Base-by-base conservation (phyloP, 2,797 vertebrate genomes). In the Pyrocephalus nanus region DNA sequence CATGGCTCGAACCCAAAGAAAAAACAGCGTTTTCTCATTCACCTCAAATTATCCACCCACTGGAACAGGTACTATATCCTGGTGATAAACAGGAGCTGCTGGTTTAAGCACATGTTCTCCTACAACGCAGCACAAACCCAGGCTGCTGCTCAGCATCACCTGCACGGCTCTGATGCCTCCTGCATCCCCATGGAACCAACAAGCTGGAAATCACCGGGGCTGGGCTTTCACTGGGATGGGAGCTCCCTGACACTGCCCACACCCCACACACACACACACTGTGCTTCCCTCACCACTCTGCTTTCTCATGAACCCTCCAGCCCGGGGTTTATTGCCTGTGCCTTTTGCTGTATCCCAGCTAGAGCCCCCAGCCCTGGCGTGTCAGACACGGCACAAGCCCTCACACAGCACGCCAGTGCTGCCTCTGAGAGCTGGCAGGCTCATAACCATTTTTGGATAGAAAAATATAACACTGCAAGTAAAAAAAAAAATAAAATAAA, bases 11-110 rank as follows among this genome's bases (percentile, higher is more conserved):
- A 29, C 86, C 92, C 80, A 70, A 64, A 58, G 92, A 19, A 65
- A 92, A 92, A 94, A 51, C 92, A 84, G 79, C 65, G 9, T 90
- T 93, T 90, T 55, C 93, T 94, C 92, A 66, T 93, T 93, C 95
- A 94, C 80, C 90, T 66, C 7, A 60, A 95, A 94, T 96, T 86
- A 95, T 90, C 95, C 93, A 67, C 96, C 94, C 95, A 81, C 94
- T 67, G 86, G 64, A 77, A 20, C 50, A 94, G 95, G 94, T 94
- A 67, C 89, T 27, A 32, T 5, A 36, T 75, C 30, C 86, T 45
- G 47, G 93, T 70, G 88, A 94, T 62, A 73, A 93, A 88, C 86
- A 85, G 80, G 92, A 85, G 92, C 94, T 94, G 96, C 82, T 92
- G 53, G 72, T 80, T 20, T 3, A 8, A 86, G 86, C 95, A 62